A percentile compares a stretch with the other conserved stretches of the same genome.
These are phyloP conservation scores for Diachasmimorpha longicaudata DNA, from an alignment of 1,140 invertebrate species.

Conservation along the genomic window DNA sequence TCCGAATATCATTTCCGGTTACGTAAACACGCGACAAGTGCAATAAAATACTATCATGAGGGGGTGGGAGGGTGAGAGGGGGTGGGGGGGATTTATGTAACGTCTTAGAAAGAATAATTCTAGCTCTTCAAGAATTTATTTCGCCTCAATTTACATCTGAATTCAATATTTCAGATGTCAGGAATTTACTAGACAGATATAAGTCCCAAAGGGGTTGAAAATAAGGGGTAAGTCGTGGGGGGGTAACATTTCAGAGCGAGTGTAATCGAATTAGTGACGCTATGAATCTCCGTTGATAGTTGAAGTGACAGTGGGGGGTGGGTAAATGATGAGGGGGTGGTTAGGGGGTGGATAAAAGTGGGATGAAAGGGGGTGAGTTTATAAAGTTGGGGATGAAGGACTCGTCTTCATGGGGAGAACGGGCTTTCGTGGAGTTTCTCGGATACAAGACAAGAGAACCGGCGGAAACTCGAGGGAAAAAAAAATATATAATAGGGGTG, in stretches of 20 bases:
- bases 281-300: constrained; percentile 3
- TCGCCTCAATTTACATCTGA: too few relatives aligned
- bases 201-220: background rate
- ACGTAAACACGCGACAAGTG: constrained; percentile 41
- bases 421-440: background rate
- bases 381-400: constrained; percentile 5
- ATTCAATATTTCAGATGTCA: background rate
- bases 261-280: constrained; percentile 14
- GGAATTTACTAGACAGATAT: background rate
- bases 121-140: too few relatives aligned
- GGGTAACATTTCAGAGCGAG: background rate
- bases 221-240: background rate
- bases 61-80: too few relatives aligned
- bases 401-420: background rate
- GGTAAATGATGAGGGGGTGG: too few relatives aligned
- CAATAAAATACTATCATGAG: constrained; percentile 35
- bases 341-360: background rate
- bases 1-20: constrained; percentile 46
- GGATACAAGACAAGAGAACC: constrained; percentile 1
- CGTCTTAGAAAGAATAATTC: background rate
- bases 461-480: background rate
- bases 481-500: background rate
- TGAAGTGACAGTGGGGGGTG: background rate
- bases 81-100: background rate
- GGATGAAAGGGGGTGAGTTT: constrained; percentile 11